Base-by-base conservation (phyloP, 2,113 vertebrate species). In the Eolophus roseicapilla region DNA sequence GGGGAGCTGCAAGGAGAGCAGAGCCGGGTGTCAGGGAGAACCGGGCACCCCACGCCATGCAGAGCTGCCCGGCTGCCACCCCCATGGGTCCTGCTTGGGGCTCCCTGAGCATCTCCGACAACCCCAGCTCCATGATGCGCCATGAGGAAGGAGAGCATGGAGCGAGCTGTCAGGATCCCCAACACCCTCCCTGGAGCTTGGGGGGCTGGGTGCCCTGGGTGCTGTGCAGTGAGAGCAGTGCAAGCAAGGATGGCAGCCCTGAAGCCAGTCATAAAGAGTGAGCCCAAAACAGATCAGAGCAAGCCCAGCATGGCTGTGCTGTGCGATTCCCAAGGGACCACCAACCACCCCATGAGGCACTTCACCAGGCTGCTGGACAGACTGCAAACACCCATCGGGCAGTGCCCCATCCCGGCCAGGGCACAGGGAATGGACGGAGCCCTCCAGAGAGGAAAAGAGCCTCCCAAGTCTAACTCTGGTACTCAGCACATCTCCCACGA, bases 1-100 rank as follows among this genome's bases (percentile, higher is more conserved):
- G 98, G 52, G 99, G 99, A 97, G 99, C 99, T 99, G 98, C 89
- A 98, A 96, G 52, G 86, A 83, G 85, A 98, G 92, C 86, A 97
- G 47, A 95, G 80, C 41, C 0, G 0, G 8, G 67, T 1, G 13
- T 97, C 86, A 95, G 77, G 29, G 37, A 37, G 49, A 31, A 47
- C 24, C 1, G 0, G 39, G 59, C 3, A 2, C 31, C 82, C 59
- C n/a, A 2, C 0, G 4, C 53, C 50, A 6, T 0, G 14, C 76
- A 83, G n/a, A 59, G 9, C 24, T 62, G 52, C 90, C 64, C 3
- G 0, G 41, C 11, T 17, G 39, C 68, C 44, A 44, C 46, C 55
- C 63, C 80, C 11, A 9, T 0, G 1, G 10, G 29, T 11, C 41
- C 50, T 47, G 27, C 73, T 1, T 0, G 23, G 73, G 39, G 63